These are phyloP conservation scores for Hucho hucho DNA, from an alignment of 2,113 vertebrate species.

Conservation along the genomic window DNA sequence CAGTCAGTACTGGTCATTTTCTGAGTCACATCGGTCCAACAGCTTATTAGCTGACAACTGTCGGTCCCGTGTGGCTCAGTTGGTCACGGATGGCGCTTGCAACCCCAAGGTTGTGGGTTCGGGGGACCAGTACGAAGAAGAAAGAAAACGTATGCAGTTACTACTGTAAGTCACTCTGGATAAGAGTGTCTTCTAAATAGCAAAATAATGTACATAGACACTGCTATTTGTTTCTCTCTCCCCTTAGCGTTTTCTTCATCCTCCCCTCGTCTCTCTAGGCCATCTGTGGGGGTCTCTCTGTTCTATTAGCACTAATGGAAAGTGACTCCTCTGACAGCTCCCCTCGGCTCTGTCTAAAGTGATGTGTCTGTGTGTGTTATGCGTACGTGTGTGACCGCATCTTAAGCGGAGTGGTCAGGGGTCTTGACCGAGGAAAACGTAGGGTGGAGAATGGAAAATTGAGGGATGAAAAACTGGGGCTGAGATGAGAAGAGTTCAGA, in stretches of 20 bases:
- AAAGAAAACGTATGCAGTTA: no score
- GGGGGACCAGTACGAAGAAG: no score
- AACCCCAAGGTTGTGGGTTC: not conserved
- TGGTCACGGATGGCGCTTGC: no score
- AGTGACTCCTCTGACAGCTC: not conserved
- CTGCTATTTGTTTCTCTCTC: not conserved
- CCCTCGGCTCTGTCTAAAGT: not conserved
- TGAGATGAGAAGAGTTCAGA: not conserved
- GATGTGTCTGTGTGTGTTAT: no score
- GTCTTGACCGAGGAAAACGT: not conserved
- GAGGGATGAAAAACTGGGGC: not conserved
- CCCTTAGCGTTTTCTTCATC: not conserved
- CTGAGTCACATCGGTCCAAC: no score
- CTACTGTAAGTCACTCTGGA: not conserved
- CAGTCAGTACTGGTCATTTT: no score
- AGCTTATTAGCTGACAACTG: no score
- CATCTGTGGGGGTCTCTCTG: not conserved
- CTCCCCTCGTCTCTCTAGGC: not conserved
- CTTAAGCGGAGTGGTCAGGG: not conserved
- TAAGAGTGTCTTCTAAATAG: no score
- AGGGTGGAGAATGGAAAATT: conserved; percentile 9
- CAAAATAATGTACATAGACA: no score
- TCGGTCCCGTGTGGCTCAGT: not conserved
- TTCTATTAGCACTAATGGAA: conserved; percentile 8
- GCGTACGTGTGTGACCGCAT: no score